phyloP scores from a whole-genome alignment of 2,113 vertebrate genomes.

The Ibidorhyncha struthersii region DNA sequence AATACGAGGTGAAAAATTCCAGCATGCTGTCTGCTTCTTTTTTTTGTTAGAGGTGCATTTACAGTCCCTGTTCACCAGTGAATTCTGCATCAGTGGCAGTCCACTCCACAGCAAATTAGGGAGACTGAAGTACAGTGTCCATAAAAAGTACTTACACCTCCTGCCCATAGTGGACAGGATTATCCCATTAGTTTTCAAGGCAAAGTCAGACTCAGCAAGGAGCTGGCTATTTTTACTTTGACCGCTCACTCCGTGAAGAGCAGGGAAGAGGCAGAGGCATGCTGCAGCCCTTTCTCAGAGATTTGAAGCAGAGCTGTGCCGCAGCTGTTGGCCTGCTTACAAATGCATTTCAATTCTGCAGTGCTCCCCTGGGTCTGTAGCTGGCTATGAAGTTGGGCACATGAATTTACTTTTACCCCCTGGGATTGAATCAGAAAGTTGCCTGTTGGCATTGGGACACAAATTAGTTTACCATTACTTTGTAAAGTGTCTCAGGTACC shows the following conservation, averaged over 20 bases:
- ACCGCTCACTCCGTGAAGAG: not conserved
- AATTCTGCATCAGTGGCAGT: not conserved
- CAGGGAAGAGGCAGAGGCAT: not conserved
- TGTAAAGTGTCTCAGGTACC: not conserved
- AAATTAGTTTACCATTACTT: not conserved
- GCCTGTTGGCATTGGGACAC: not conserved
- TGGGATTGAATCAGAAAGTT: not conserved
- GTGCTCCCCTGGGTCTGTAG: not conserved
- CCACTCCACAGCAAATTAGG: not conserved
- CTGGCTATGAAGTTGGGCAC: not conserved
- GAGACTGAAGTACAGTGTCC: not conserved
- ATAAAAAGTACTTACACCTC: not conserved
- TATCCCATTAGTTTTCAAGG: not conserved
- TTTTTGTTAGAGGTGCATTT: not conserved
- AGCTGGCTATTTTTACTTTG: not conserved
- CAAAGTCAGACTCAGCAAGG: not conserved
- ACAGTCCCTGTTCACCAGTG: not conserved
- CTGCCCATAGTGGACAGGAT: not conserved
- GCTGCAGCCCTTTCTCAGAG: not conserved
- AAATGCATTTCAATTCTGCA: not conserved
- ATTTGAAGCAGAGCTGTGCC: not conserved
- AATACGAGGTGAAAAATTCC: not conserved
- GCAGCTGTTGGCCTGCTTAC: not conserved
- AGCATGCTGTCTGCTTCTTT: accelerated
- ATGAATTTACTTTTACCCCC: not conserved